Conservation (phyloP, 2,113 vertebrate genomes). For the Menidia beryllina region DNA sequence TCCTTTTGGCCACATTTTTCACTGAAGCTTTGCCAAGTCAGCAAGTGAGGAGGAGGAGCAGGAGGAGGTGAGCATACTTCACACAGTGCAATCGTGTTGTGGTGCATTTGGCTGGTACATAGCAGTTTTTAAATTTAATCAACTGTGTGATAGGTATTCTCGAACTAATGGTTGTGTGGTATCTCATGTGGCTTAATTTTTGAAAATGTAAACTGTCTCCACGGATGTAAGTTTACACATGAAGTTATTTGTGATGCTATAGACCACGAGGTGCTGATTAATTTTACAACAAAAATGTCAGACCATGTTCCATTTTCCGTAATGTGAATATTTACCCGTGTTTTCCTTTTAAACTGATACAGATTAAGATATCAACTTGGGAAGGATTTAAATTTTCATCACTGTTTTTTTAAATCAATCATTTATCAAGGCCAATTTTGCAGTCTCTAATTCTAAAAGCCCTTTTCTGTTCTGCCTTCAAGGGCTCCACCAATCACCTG, state of each 20-base stretch:
- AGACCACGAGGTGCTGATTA: not conserved
- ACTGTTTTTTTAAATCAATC: not conserved
- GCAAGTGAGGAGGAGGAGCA: slow-evolving; percentile 54
- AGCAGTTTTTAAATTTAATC: slow-evolving; percentile 11
- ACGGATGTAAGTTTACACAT: slow-evolving; percentile 13
- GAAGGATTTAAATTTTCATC: not conserved
- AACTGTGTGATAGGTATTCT: slow-evolving; percentile 3
- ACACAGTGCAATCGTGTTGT: slow-evolving; percentile 26
- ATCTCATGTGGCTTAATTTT: not conserved
- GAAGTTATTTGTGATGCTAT: not conserved
- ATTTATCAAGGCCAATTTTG: not conserved
- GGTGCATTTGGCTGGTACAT: not conserved
- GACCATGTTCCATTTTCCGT: not conserved
- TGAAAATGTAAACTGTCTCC: not conserved
- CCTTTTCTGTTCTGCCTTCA: not conserved
- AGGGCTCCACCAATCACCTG: not conserved
- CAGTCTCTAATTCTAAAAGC: not conserved
- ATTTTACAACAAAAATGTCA: not conserved
- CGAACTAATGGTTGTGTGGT: not conserved
- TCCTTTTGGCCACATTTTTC: slow-evolving; percentile 17
- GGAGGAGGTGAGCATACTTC: slow-evolving; percentile 47
- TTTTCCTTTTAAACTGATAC: no score
- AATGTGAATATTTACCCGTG: not conserved
- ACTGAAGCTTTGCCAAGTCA: slow-evolving; percentile 57
- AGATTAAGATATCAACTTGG: no score